A percentile compares a stretch with the other conserved stretches of the same genome.
Conservation (phyloP, 2,888 invertebrate genomes). For the Sminthurides aquaticus region DNA sequence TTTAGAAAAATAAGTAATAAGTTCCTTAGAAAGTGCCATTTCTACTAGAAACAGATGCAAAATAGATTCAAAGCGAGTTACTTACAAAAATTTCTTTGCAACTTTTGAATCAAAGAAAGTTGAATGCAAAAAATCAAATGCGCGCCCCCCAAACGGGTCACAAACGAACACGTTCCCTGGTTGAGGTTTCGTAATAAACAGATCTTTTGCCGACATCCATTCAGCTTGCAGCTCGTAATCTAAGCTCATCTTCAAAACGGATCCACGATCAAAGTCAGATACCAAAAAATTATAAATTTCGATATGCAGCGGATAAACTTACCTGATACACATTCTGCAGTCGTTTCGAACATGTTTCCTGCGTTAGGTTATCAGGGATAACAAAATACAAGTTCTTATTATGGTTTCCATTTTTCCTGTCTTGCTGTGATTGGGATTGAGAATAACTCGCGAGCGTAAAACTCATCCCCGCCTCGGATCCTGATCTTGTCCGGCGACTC, state of each 20-base stretch:
- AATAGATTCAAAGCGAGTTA: conserved; percentile 42
- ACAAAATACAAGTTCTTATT: conserved; percentile 32
- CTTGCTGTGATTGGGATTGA: conserved; percentile 12
- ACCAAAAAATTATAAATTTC: not conserved
- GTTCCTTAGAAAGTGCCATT: not conserved
- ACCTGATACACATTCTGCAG: conserved; percentile 29
- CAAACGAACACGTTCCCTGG: conserved; percentile 71
- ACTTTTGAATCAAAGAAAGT: conserved; percentile 42
- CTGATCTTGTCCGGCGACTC: not conserved
- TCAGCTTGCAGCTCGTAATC: conserved; percentile 56
- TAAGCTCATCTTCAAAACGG: conserved; percentile 52
- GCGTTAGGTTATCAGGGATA: conserved; percentile 25
- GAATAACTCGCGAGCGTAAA: conserved; percentile 11
- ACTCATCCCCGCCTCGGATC: not conserved
- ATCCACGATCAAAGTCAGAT: conserved; percentile 10
- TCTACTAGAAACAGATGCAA: not conserved
- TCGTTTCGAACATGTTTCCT: conserved; percentile 16
- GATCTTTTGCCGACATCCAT: conserved; percentile 61
- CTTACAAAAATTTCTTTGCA: conserved; percentile 63
- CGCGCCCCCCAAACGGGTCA: conserved; percentile 65
- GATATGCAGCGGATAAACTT: not conserved
- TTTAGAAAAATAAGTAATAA: conserved; percentile 39
- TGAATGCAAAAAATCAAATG: conserved; percentile 57
- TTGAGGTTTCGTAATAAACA: conserved; percentile 52
- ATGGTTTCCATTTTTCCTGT: conserved; percentile 7